A percentile compares a stretch with the other conserved stretches of the same genome.
These are phyloP conservation scores for Bruchidius siliquastri DNA, from an alignment of 2,888 invertebrate genomes.

Conservation along the genomic window DNA sequence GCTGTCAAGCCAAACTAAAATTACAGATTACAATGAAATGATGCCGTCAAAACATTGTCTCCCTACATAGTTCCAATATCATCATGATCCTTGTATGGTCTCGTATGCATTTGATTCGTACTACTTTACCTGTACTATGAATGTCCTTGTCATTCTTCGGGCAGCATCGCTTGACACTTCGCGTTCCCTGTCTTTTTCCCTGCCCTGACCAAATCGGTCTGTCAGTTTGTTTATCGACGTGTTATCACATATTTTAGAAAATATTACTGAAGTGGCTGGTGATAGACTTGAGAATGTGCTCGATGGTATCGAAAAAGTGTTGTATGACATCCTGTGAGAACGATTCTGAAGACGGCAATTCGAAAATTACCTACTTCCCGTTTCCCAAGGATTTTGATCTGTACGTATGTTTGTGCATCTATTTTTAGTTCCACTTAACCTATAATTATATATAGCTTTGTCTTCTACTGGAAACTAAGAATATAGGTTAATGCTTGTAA, in stretches of 20 bases:
- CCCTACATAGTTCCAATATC: too few species aligned
- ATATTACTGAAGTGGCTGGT: constrained; percentile 4
- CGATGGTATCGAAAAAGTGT: constrained; percentile 6
- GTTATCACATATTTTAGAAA: constrained; percentile 7
- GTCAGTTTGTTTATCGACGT: constrained; percentile 15
- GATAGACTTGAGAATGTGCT: not conserved
- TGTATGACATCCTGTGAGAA: constrained; percentile 9
- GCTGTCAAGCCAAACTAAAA: too few species aligned
- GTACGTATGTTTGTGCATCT: constrained; percentile 13
- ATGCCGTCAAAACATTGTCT: too few species aligned
- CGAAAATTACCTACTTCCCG: not conserved
- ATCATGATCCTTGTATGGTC: too few species aligned
- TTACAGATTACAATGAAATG: too few species aligned
- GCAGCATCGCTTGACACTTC: too few species aligned
- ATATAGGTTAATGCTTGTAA: not conserved
- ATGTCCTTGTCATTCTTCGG: too few species aligned
- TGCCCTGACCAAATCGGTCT: constrained; percentile 7
- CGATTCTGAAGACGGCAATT: not conserved
- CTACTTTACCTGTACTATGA: not conserved
- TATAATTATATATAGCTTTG: not conserved
- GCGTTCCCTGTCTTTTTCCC: not conserved
- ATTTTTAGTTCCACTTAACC: not conserved
- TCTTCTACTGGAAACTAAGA: not conserved
- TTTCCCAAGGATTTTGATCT: constrained; percentile 16
- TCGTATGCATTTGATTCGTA: too few species aligned